Base-by-base conservation (phyloP, 2,888 invertebrate genomes). In the Epistrophe eligans region DNA sequence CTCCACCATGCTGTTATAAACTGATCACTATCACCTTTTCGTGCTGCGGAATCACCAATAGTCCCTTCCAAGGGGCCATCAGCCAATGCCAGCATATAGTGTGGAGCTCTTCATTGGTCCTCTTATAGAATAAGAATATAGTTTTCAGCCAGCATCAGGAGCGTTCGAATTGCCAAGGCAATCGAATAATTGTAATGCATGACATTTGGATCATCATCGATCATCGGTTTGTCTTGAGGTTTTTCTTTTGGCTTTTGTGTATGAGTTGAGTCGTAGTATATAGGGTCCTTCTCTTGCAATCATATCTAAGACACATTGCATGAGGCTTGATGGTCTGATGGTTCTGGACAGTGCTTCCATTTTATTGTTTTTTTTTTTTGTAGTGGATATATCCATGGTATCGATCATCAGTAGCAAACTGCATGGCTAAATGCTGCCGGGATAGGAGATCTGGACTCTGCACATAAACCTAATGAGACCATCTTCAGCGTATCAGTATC, bases 201-300 rank as follows among this genome's bases (percentile, higher is more conserved):
- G 87, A 87, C 87, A 87, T 87, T 87, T 83, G 87, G 87, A 87
- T 87, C 87, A 87, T 87, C 87, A 87, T 87, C 87, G 87, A 87
- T 87, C 87, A 87, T 87, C 83, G 83, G 70, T 52, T 73, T 71
- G 57, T 64, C 58, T 52, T 35, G 35, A 28, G 58, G 15, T 15
- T 50, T 32, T 48, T 35, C 7, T 13, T 52, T 52, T 32, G 43
- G 35, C 11, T 13, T 52, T 52, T 24, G 10, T 52, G 24, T 60
- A 28, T 43, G 28, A n/a, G n/a, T n/a, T 19, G 19, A n/a, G n/a
- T 1, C 15, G 28, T 32, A 32, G 0, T 9, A 35, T 24, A 24
- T 24, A 24, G 24, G 70, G 57, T 50, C 52, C 24, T 40, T 48
- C 38, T 52, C 2, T 5, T 55, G 58, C 66, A 52, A 43, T 72